Evolutionary conservation across 37 sponge, comb jelly and placozoan genomes (phyloP), one percentile per base, ranked within the genome.

Genomic region (Aplysina aerophoba): DNA sequence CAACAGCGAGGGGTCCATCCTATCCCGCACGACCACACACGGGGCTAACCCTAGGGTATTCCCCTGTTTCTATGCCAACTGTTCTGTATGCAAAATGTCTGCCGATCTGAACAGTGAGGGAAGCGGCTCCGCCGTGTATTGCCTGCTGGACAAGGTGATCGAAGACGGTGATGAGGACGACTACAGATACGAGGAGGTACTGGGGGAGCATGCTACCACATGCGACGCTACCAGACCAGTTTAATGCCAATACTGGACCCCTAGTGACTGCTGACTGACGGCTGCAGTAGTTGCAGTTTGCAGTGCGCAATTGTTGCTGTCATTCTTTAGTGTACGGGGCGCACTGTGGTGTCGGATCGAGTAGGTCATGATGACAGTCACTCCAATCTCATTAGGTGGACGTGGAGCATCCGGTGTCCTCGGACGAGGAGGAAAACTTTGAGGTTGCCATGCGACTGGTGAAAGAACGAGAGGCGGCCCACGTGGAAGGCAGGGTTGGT

Each of bases 1-100:
- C 68, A 87, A 38, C 74, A 93, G 63, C 19, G 84, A 67, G 19
- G 93, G 90, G 65, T 93, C 93, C 90, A 93, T 93, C 64, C 2
- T 62, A 20, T 20, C 15, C 24, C 24, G 64, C 2, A 11, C 64
- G 59, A 15, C 19, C 59, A 58, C 64, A 27, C 24, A 5, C 28
- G 28, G 64, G 64, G 64, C 24, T 28, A 11, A 5, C 4, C 64
- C 64, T 62, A 13, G 28, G 64, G 64, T 4, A 62, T 6, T 62
- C 12, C 28, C 64, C 64, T 27, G 24, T 27, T 62, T 62, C 64
- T n/a, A 28, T 62, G 64, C 64, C 28, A 62, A 27, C 27, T 14
- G 5, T 27, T 62, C 64, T 62, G 4, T 14, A 62, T n/a, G 64
- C 27, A 28, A 62, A 62, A 27, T n/a, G 27, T n/a, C n/a, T n/a